phyloP scores from a whole-genome alignment of 2,113 vertebrate genomes.

The Pluvianellus socialis region DNA sequence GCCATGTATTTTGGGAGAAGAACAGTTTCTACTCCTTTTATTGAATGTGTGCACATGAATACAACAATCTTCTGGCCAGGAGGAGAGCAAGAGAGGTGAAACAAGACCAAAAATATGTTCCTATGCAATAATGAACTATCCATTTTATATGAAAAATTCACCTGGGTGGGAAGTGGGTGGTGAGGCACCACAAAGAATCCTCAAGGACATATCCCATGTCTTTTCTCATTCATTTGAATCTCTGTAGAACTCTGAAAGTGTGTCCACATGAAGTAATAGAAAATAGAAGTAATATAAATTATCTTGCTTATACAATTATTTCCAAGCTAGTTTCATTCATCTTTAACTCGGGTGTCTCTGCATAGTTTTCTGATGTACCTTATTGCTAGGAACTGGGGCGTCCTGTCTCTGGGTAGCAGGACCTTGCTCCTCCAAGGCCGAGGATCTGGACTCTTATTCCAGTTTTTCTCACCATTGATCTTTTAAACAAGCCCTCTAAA shows the following conservation, averaged over 20 bases:
- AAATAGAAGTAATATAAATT: not conserved
- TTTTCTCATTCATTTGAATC: not conserved
- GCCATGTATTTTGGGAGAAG: not conserved
- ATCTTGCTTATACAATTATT: not conserved
- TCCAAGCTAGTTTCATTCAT: not conserved
- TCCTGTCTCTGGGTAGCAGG: rapidly evolving
- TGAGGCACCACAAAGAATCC: not conserved
- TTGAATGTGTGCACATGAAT: not conserved
- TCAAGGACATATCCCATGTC: not conserved
- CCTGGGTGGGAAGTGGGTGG: rapidly evolving
- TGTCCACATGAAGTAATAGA: not conserved
- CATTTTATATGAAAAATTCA: not conserved
- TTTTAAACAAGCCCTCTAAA: not conserved
- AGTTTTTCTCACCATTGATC: not conserved
- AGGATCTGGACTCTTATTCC: not conserved
- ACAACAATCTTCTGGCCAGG: not conserved
- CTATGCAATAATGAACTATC: not conserved
- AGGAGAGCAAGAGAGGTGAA: not conserved
- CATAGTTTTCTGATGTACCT: not conserved
- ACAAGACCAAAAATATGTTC: not conserved
- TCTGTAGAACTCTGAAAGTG: not conserved
- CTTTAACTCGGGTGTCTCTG: not conserved
- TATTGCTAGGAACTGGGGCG: not conserved
- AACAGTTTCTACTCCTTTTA: not conserved
- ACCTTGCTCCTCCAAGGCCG: not conserved